Evolutionary conservation across 2,113 vertebrate genomes (phyloP), one percentile per base, ranked within the genome.

Genomic region (Phycodurus eques): DNA sequence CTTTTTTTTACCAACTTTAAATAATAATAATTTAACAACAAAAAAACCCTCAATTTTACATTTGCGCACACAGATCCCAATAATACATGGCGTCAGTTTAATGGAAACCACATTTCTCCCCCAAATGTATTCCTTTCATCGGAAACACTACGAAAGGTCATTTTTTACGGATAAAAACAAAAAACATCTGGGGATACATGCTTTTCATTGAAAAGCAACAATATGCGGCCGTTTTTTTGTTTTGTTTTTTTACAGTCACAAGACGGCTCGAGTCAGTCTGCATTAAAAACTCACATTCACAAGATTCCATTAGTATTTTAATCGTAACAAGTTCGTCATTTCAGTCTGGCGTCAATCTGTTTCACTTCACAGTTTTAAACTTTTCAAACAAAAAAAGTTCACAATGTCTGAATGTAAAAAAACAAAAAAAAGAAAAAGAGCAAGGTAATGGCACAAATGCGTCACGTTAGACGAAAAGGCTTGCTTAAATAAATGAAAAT

Each of bases 401-500:
- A 54, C 9, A 53, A 27, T 15, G 35, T 22, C 43, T 53, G 15
- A 67, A 73, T 51, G 42, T 60, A 67, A 62, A 64, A 67, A 8
- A 27, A 27, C 1, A 27, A 27, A 27, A 27, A 27, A 27, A 27
- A 27, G 1, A 27, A 27, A 27, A 27, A 27, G 1, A 80, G 71
- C 62, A 61, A 39, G 51, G 43, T 46, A 64, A 33, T 22, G 61
- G 78, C 73, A 20, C 22, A 68, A 53, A 15, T 61, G 76, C 19
- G 47, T 72, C 70, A 65, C 74, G 27, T 72, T 20, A 59, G 69
- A 77, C 67, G 65, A 60, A 76, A 80, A 87, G 85, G 82, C 82
- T 73, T 63, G 9, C 70, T 74, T 74, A 47, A 47, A 4, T 70
- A 76, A 54, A 13, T 35, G 2, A 35, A 61, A 19, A 7, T 33